Conservation (phyloP, 2,888 invertebrate genomes). For the Melikaiella ostensackeni region DNA sequence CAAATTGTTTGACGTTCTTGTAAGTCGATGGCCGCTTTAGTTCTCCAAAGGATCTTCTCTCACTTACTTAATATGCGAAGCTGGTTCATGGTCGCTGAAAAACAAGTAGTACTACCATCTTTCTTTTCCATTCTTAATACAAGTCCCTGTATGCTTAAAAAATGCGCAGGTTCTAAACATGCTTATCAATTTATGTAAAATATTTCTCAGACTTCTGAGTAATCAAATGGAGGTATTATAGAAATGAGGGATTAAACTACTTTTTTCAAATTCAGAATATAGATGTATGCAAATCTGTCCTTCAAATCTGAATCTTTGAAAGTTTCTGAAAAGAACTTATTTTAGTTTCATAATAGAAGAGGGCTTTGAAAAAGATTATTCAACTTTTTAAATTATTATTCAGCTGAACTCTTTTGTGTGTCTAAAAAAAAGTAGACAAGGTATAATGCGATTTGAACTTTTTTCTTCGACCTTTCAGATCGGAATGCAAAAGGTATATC, state of each 20-base stretch:
- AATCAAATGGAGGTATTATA: background rate
- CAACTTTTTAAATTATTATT: background rate
- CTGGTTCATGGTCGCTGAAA: conserved; percentile 17
- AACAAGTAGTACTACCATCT: conserved; percentile 15
- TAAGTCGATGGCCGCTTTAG: background rate
- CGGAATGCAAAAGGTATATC: too few relatives aligned
- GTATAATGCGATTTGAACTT: too few relatives aligned
- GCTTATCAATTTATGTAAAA: conserved; percentile 1
- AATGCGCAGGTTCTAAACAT: background rate
- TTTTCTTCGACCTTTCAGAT: too few relatives aligned
- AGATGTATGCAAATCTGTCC: background rate
- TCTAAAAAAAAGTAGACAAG: too few relatives aligned
- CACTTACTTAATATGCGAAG: conserved; percentile 16
- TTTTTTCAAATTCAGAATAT: background rate
- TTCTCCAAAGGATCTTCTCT: conserved; percentile 9
- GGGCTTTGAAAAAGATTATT: background rate
- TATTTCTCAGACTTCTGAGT: background rate
- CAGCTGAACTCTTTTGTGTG: background rate
- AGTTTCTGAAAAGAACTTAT: background rate
- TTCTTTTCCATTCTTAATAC: conserved; percentile 23
- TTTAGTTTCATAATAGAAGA: background rate
- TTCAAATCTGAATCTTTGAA: background rate
- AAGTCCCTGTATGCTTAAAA: conserved; percentile 27
- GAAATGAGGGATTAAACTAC: background rate
- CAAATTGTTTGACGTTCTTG: background rate